These are phyloP conservation scores for Reticulitermes lucifugus DNA, from an alignment of 2,888 invertebrate genomes.

Conservation along the genomic window DNA sequence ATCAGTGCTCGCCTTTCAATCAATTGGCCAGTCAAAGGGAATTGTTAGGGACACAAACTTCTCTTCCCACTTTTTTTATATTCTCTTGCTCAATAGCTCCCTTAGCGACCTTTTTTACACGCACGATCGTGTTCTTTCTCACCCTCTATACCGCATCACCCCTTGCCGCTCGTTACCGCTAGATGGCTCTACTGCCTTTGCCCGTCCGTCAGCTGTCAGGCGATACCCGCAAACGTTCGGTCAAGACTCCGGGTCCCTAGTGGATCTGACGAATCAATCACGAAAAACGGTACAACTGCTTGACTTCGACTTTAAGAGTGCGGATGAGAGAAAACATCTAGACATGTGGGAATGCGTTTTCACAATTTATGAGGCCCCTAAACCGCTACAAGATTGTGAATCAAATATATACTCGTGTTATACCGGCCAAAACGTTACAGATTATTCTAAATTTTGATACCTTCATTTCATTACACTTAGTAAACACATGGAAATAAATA, in stretches of 20 bases:
- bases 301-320: not conserved
- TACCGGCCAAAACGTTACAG: too few species aligned
- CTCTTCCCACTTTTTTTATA: not conserved
- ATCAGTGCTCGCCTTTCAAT: conserved; percentile 8
- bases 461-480: too few species aligned
- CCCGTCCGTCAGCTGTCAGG: conserved; percentile 17
- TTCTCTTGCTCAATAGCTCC: conserved; percentile 21
- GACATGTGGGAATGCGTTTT: too few species aligned
- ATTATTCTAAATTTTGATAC: too few species aligned
- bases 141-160: not conserved
- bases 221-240: not conserved
- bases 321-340: too few species aligned
- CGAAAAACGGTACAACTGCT: not conserved
- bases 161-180: not conserved
- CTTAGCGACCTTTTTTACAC: conserved; percentile 27
- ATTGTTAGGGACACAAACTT: conserved; percentile 27
- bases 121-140: conserved; percentile 14
- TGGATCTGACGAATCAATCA: not conserved
- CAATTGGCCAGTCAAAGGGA: conserved; percentile 29
- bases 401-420: too few species aligned
- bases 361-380: too few species aligned
- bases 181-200: not conserved
- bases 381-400: too few species aligned
- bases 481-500: too few species aligned
- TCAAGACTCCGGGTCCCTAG: conserved; percentile 10